Percentiles rank a stretch among this genome's conserved stretches.
Conservation (phyloP, 2,797 vertebrate species). For the Leptoclinus maculatus region DNA sequence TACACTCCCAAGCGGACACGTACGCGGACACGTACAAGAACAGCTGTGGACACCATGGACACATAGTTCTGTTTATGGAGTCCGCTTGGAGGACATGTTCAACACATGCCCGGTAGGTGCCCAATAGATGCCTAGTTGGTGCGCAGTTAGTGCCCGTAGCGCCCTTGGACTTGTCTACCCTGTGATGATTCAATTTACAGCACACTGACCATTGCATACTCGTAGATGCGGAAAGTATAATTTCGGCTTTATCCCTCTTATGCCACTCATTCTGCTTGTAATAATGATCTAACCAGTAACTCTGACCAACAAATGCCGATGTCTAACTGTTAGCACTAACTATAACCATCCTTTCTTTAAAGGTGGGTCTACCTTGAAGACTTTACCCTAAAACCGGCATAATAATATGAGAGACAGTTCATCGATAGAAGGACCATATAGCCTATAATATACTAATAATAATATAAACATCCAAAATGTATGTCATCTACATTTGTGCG, state of each 20-base stretch:
- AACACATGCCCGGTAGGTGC: neutral
- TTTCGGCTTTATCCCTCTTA: neutral
- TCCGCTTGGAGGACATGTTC: neutral
- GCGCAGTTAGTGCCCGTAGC: neutral
- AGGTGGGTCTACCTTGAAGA: too few species aligned
- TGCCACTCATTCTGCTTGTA: slow-evolving; percentile 16
- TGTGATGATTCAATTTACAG: neutral
- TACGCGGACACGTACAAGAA: neutral
- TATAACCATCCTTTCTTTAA: slow-evolving; percentile 2
- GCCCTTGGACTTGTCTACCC: neutral
- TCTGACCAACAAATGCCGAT: neutral
- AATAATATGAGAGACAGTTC: too few species aligned
- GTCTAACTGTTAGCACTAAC: too few species aligned
- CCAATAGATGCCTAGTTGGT: neutral
- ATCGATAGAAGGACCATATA: neutral
- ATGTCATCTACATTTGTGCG: neutral
- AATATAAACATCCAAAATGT: neutral
- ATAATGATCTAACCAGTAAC: slow-evolving; percentile 10
- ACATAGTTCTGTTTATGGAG: neutral
- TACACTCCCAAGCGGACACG: neutral
- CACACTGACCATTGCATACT: neutral
- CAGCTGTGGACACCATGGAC: neutral
- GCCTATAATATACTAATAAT: neutral
- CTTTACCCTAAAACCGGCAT: too few species aligned
- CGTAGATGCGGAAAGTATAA: neutral